Base-by-base conservation (phyloP, 2,888 invertebrate genomes). In the Drosophila paramelanica region DNA sequence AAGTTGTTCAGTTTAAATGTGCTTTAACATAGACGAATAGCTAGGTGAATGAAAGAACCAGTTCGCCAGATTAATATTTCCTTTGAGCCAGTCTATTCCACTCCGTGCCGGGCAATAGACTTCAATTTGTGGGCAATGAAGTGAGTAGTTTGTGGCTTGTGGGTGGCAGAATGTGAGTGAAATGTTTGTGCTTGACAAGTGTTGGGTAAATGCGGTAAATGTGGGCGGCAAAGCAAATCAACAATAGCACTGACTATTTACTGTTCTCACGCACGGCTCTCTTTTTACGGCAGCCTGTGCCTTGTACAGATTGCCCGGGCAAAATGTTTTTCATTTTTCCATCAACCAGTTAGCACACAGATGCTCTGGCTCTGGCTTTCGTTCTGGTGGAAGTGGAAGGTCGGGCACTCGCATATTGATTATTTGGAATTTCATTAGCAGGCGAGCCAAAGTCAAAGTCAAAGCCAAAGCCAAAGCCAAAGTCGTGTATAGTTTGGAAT, bases 361-460 rank as follows among this genome's bases (percentile, higher is more conserved):
- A 11, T 58, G 57, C 47, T 45, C 39, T 43, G 25, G 23, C 20
- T 20, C 23, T 43, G 52, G 11, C 17, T 17, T 17, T 17, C 17
- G 17, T 17, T 17, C 17, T 17, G 17, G 17, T 17, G 17, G 17
- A 0, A 17, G 17, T 43, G 51, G 67, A 67, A 68, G 57, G 67
- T 75, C 67, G 59, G 58, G 43, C 36, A 47, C 10, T 64, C 67
- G 64, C 70, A 77, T 85, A 79, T 85, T 72, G 86, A 79, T 71
- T 81, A 62, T 74, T 41, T 43, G 61, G 53, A 65, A 69, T 79
- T 79, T 77, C 79, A 84, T 84, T 81, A 67, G 65, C 62, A 67
- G 73, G 56, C 69, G 65, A 71, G 64, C 17, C 43, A 50, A 38
- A 62, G 31, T n/a, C 62, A 50, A 62, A 61, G 62, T 6, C 10